Conservation (phyloP, 2,113 vertebrate species). For the Gnathonemus echidnorhynchus region DNA sequence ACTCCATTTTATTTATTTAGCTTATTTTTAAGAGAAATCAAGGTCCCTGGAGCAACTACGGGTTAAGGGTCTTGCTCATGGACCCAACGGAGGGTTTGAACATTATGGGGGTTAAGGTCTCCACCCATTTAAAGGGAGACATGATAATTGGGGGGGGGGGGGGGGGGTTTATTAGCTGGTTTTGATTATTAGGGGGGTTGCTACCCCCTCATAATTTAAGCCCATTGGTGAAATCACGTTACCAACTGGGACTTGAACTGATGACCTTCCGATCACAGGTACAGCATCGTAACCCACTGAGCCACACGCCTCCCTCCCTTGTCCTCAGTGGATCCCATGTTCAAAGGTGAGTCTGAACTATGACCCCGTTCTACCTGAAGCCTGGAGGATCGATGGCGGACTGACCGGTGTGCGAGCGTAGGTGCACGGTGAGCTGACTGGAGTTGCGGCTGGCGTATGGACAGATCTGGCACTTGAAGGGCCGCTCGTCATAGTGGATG, state of each 20-base stretch:
- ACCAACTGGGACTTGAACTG: background rate
- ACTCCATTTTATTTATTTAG: background rate
- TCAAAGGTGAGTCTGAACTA: background rate
- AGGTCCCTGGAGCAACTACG: background rate
- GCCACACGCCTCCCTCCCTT: background rate
- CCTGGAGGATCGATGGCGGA: background rate
- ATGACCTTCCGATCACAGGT: background rate
- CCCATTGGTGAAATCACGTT: background rate
- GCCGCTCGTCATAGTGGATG: slow-evolving; percentile 87
- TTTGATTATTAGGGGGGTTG: too few relatives aligned
- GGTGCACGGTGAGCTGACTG: slow-evolving; percentile 93
- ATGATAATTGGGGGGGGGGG: too few relatives aligned
- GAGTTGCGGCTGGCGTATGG: slow-evolving; percentile 93
- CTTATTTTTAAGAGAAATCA: background rate
- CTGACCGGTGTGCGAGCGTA: slow-evolving; percentile 81
- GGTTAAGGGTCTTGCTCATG: background rate
- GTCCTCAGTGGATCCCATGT: background rate
- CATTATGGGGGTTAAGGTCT: too few relatives aligned
- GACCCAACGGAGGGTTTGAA: background rate
- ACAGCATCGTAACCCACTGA: background rate
- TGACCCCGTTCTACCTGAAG: background rate
- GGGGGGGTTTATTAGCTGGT: too few relatives aligned
- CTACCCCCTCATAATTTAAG: too few relatives aligned
- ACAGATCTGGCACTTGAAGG: slow-evolving; percentile 95
- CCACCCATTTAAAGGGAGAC: too few relatives aligned